Base-by-base conservation (phyloP, 2,113 vertebrate species). In the Aegotheles bennettii region DNA sequence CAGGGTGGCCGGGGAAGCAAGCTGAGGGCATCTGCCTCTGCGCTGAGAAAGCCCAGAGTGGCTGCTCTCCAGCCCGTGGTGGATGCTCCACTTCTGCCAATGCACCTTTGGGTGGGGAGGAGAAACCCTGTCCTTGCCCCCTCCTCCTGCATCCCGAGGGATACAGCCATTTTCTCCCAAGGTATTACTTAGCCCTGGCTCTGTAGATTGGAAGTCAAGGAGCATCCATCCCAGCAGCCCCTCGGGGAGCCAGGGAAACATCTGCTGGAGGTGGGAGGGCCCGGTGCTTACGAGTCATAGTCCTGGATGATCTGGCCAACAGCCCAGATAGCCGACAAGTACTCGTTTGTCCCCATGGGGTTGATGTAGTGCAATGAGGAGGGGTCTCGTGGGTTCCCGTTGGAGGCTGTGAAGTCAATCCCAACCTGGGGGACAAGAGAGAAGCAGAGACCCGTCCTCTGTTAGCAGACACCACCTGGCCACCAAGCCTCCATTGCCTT, bases 231-330 rank as follows among this genome's bases (percentile, higher is more conserved):
- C 43, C 48, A 35, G 36, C 21, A 84, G n/a, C 29, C 23, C 25
- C 9, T 9, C 2, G 3, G 43, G n/a, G 53, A 74, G 51, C 18
- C 50, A 56, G 53, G 60, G 25, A 38, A 43, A 51, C 7, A 26
- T 14, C 35, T 47, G 43, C 29, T 7, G n/a, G 47, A 9, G 42
- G 18, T 13, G 20, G 65, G 79, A 50, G 64, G 40, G 59, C 56
- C 35, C 0, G 0, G 71, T 56, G 97, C 98, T 98, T 97, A 99
- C 99, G 99, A 98, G 97, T 99, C 99, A 4, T 99, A 99, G 97
- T 99, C 99, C 97, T 99, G 99, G 94, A 99, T 99, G 97, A 99
- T 99, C 97, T 99, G 99, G 29, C 99, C 99, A 0, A 99, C 99
- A 8, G 99, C 99, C 98, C 99, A 99, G 93, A 99, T 99, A 43